These are phyloP conservation scores for Bellardia pandia DNA, from an alignment of 2,888 invertebrate species.

Conservation along the genomic window DNA sequence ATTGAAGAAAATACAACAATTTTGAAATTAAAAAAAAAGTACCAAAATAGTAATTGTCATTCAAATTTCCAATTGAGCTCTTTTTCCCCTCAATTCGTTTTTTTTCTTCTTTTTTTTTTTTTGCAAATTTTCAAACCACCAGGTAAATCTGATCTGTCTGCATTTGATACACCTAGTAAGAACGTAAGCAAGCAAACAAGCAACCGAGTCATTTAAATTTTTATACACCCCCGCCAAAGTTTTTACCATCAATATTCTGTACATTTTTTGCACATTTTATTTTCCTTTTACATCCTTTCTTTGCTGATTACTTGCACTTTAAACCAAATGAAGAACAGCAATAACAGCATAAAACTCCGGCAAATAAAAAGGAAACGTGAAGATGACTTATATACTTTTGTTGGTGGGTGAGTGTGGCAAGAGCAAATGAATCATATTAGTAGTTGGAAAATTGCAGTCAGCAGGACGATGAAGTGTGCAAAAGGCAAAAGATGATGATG, in stretches of 20 bases:
- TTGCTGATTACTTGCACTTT: conserved; percentile 60
- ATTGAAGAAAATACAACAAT: too few relatives aligned
- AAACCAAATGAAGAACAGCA: conserved; percentile 36
- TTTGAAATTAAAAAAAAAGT: too few relatives aligned
- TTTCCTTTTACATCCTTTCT: conserved; percentile 20
- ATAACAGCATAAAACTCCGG: background rate
- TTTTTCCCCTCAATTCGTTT: background rate
- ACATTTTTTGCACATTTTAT: background rate
- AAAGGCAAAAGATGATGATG: conserved; percentile 40
- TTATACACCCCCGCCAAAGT: background rate
- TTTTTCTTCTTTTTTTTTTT: background rate
- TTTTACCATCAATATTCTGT: conserved; percentile 2
- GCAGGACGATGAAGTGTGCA: conserved; percentile 32
- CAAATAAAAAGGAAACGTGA: conserved; percentile 30
- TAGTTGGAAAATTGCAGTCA: conserved; percentile 38
- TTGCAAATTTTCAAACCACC: conserved; percentile 26
- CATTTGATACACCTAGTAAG: conserved; percentile 41
- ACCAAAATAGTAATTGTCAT: too few relatives aligned
- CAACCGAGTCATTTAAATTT: background rate
- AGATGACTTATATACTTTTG: conserved; percentile 51
- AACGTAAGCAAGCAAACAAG: background rate
- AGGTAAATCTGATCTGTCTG: conserved; percentile 43
- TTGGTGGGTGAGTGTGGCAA: conserved; percentile 26
- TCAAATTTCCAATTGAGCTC: conserved; percentile 40
- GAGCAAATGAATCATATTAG: conserved; percentile 47